Percentiles rank a stretch among this genome's conserved stretches.
These are phyloP conservation scores for Achroia grisella DNA, from an alignment of 1,140 invertebrate species.

Conservation along the genomic window DNA sequence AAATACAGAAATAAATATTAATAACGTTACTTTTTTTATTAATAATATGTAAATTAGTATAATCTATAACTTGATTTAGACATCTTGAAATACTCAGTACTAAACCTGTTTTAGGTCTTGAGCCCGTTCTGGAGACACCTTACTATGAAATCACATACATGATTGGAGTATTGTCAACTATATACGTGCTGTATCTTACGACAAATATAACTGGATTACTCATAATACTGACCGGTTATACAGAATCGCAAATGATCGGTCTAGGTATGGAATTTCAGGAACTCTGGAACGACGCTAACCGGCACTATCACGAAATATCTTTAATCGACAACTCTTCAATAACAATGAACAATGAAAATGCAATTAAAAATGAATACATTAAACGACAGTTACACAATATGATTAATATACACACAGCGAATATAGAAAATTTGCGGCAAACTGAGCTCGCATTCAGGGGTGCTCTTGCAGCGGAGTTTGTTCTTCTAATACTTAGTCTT, in stretches of 20 bases:
- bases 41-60: too few relatives aligned
- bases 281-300: constrained; percentile 32
- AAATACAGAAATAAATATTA: too few relatives aligned
- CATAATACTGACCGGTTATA: constrained; percentile 37
- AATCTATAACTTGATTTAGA: too few relatives aligned
- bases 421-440: constrained; percentile 26
- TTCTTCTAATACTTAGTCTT: constrained; percentile 25
- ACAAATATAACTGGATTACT: constrained; percentile 33
- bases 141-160: constrained; percentile 38
- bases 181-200: constrained; percentile 20
- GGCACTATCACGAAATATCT: constrained; percentile 6
- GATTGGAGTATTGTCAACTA: constrained; percentile 6
- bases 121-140: constrained; percentile 37
- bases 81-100: too few relatives aligned
- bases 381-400: constrained; percentile 22
- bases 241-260: constrained; percentile 39
- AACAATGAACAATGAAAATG: not conserved
- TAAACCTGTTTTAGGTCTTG: constrained; percentile 34
- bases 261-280: constrained; percentile 29
- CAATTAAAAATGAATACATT: constrained; percentile 26
- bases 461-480: constrained; percentile 37
- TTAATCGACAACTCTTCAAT: constrained; percentile 3
- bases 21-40: too few relatives aligned
- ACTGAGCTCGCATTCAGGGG: constrained; percentile 27
- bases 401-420: constrained; percentile 22